phyloP scores from a whole-genome alignment of 1,140 invertebrate species.

The Euglossa dilemma region DNA sequence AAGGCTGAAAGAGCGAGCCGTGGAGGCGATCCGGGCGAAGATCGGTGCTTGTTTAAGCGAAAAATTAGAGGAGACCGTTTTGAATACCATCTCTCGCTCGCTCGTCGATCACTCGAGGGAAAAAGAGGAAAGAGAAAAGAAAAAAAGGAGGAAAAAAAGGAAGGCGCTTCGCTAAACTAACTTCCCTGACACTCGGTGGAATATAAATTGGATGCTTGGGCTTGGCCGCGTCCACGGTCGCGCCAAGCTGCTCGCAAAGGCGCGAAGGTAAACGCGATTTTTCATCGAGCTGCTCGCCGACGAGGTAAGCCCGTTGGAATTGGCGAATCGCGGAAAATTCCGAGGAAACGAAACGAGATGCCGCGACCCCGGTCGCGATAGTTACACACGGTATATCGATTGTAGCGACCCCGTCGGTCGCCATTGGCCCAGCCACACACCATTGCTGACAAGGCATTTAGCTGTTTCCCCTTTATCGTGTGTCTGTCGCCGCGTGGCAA shows the following conservation, averaged over 20 bases:
- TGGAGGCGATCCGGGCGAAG: neutral
- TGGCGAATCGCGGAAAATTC: neutral
- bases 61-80: constrained; percentile 39
- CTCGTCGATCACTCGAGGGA: neutral
- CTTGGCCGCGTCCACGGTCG: neutral
- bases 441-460: constrained; percentile 74
- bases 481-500: constrained; percentile 64
- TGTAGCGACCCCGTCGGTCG: constrained; percentile 61
- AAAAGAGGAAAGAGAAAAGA: no score
- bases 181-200: constrained; percentile 17
- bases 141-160: neutral
- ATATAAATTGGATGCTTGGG: constrained; percentile 40
- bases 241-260: neutral
- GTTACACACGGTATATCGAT: constrained; percentile 60
- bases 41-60: constrained; percentile 1
- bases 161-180: constrained; percentile 9
- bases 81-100: constrained; percentile 4
- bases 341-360: constrained; percentile 10
- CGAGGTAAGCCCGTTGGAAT: neutral
- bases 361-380: neutral
- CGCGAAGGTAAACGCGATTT: neutral
- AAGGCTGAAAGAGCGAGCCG: neutral
- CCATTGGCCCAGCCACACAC: constrained; percentile 42
- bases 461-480: constrained; percentile 74
- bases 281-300: neutral